A percentile compares a stretch with the other conserved stretches of the same genome.
phyloP scores from a whole-genome alignment of 1,140 invertebrate genomes.

The Neodiprion fabricii region DNA sequence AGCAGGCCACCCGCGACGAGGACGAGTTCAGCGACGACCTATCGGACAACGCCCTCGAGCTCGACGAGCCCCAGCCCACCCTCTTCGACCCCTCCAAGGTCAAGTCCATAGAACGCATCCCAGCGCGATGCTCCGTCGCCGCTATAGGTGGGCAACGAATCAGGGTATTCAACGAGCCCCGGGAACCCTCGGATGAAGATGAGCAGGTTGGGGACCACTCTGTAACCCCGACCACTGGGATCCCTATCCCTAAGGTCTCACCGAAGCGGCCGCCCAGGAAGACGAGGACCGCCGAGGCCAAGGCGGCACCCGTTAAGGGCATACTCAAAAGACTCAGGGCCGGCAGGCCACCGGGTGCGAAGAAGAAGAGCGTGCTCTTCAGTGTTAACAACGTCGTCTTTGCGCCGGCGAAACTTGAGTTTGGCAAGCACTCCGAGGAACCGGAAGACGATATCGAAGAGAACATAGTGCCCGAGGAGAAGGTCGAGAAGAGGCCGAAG shows the following conservation, averaged over 20 bases:
- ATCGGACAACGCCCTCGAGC: constrained; percentile 62
- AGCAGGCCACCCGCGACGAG: constrained; percentile 44
- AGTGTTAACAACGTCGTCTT: constrained; percentile 59
- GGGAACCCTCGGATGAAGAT: constrained; percentile 37
- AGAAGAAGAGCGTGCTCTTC: constrained; percentile 55
- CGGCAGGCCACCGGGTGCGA: constrained; percentile 46
- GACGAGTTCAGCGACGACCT: constrained; percentile 60
- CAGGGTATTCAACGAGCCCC: constrained; percentile 54
- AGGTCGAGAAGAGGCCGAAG: constrained; percentile 30
- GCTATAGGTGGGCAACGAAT: constrained; percentile 61
- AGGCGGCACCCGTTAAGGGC: constrained; percentile 52
- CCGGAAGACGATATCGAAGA: neutral
- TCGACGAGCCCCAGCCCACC: constrained; percentile 41
- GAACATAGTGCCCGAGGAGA: neutral
- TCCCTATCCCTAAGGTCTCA: constrained; percentile 57
- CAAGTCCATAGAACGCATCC: constrained; percentile 56
- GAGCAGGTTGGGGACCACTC: neutral
- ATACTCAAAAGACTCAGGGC: constrained; percentile 60
- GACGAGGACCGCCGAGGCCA: constrained; percentile 45
- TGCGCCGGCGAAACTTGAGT: constrained; percentile 52
- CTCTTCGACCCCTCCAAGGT: constrained; percentile 52
- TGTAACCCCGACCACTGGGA: constrained; percentile 38
- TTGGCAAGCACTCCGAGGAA: constrained; percentile 30
- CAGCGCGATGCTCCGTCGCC: constrained; percentile 44
- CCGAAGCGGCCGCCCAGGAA: constrained; percentile 57